A percentile compares a stretch with the other conserved stretches of the same genome.
Conservation (phyloP, 64 coral and sea anemone species). For the Montipora cactus region DNA sequence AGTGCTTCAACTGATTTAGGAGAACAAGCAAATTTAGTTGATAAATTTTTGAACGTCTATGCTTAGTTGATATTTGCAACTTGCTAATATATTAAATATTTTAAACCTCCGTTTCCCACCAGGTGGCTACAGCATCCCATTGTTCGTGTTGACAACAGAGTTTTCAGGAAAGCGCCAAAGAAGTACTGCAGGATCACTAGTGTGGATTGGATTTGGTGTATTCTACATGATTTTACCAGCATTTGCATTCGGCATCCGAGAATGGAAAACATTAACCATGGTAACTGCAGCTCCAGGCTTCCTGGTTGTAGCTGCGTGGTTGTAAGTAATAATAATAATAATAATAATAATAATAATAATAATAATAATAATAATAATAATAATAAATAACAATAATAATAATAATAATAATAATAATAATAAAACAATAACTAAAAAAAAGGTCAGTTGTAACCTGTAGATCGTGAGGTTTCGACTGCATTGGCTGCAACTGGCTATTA, state of each 20-base stretch:
- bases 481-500: too few relatives aligned
- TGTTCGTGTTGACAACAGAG: conserved; percentile 33
- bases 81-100: too few relatives aligned
- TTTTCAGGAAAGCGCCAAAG: conserved; percentile 30
- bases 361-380: too few relatives aligned
- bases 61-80: too few relatives aligned
- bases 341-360: not conserved
- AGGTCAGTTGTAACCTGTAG: too few relatives aligned
- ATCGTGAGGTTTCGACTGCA: too few relatives aligned
- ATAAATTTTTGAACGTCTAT: too few relatives aligned
- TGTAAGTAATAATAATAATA: not conserved
- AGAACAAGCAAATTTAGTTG: too few relatives aligned
- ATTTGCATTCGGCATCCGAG: conserved; percentile 23
- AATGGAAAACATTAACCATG: conserved; percentile 31
- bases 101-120: not conserved
- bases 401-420: too few relatives aligned
- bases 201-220: conserved; percentile 9
- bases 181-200: not conserved
- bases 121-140: conserved; percentile 34
- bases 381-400: too few relatives aligned
- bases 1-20: not conserved
- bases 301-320: not conserved
- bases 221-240: not conserved
- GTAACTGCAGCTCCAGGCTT: conserved; percentile 1
- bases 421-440: too few relatives aligned